phyloP scores from a whole-genome alignment of 2,797 vertebrate genomes.

The Centropyge bicolor region DNA sequence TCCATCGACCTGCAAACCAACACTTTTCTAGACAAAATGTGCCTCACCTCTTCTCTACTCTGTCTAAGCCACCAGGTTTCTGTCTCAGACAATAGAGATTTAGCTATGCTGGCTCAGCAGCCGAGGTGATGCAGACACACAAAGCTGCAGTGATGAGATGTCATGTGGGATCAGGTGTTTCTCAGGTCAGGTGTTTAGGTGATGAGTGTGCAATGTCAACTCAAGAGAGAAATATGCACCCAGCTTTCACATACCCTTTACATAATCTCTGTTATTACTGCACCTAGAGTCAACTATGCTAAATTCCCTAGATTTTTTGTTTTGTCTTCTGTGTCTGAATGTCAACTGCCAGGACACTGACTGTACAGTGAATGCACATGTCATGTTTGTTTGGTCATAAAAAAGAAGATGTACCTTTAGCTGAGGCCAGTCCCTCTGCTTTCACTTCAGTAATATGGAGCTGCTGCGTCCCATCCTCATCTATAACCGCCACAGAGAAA shows the following conservation, averaged over 20 bases:
- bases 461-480: slow-evolving; percentile 90
- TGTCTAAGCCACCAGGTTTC: not conserved
- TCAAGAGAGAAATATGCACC: slow-evolving; percentile 27
- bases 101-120: slow-evolving; percentile 15
- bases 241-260: not conserved
- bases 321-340: slow-evolving; percentile 6
- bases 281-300: not conserved
- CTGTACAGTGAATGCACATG: not conserved
- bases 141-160: slow-evolving; percentile 30
- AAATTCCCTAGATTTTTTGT: not conserved
- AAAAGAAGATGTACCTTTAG: slow-evolving; percentile 86
- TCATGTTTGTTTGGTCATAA: not conserved
- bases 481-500: slow-evolving; percentile 91
- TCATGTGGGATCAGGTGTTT: slow-evolving; percentile 37
- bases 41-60: not conserved
- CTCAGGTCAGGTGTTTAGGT: slow-evolving; percentile 20
- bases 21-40: not conserved
- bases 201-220: slow-evolving; percentile 1
- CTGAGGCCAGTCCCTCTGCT: slow-evolving; percentile 90
- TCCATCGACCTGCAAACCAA: not conserved
- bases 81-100: not conserved
- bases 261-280: slow-evolving; percentile 5
- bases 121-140: slow-evolving; percentile 21
- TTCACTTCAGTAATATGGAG: slow-evolving; percentile 92
- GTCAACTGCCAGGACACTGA: not conserved